Evolutionary conservation across 1,140 invertebrate genomes (phyloP).

Genomic region (Idris sp.): DNA sequence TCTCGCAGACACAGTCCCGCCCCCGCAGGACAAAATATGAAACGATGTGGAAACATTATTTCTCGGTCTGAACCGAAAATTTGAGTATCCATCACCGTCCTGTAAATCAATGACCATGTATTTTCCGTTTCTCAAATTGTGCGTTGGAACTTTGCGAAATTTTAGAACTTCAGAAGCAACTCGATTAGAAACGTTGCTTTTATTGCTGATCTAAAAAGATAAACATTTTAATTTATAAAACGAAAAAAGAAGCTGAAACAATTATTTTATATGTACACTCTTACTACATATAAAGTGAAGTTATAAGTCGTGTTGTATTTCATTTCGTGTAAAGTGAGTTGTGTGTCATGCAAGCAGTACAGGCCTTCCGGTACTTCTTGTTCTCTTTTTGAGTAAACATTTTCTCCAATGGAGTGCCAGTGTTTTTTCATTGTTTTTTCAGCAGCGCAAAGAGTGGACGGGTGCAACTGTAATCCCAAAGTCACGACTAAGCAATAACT

Average conservation of each 20-base stretch:
- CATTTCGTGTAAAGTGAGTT: slow-evolving; percentile 74
- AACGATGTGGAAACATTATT: slow-evolving; percentile 72
- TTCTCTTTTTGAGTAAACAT: slow-evolving; percentile 64
- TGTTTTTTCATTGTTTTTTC: slow-evolving; percentile 71
- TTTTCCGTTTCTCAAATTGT: slow-evolving; percentile 68
- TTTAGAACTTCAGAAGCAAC: slow-evolving; percentile 70
- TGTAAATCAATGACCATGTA: slow-evolving; percentile 70
- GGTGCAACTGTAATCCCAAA: slow-evolving; percentile 70
- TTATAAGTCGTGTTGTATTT: slow-evolving; percentile 77
- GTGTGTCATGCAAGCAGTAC: slow-evolving; percentile 74
- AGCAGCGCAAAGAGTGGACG: slow-evolving; percentile 75
- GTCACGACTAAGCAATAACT: slow-evolving; percentile 76
- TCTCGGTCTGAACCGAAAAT: slow-evolving; percentile 72
- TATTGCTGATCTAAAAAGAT: slow-evolving; percentile 68
- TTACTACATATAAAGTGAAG: slow-evolving; percentile 76
- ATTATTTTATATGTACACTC: no score
- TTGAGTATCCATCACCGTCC: slow-evolving; percentile 71
- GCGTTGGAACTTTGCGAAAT: slow-evolving; percentile 70
- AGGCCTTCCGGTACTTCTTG: slow-evolving; percentile 73
- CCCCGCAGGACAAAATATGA: slow-evolving; percentile 73
- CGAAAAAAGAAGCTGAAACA: no score
- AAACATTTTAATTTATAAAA: neutral
- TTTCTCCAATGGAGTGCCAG: slow-evolving; percentile 53
- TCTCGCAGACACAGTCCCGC: slow-evolving; percentile 70
- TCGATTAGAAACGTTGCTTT: slow-evolving; percentile 73